These are phyloP conservation scores for Equus przewalskii DNA, from an alignment of 2,113 vertebrate genomes.

Conservation along the genomic window DNA sequence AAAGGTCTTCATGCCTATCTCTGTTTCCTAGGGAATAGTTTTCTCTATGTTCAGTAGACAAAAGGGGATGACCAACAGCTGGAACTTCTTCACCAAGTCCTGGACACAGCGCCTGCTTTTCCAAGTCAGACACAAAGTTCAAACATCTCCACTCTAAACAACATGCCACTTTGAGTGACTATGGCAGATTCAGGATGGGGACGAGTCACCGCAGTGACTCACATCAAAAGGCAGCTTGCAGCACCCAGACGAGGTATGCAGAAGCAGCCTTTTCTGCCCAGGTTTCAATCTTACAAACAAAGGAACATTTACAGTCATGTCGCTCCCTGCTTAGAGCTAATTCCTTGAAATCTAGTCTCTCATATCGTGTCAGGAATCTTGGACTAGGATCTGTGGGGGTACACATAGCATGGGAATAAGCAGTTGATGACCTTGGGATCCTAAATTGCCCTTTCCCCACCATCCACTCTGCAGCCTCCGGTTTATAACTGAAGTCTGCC, in stretches of 20 bases:
- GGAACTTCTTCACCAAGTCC: background rate
- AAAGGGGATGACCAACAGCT: background rate
- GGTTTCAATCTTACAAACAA: background rate
- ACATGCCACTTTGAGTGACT: background rate
- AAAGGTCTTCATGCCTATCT: background rate
- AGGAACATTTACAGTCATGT: background rate
- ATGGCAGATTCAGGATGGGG: background rate
- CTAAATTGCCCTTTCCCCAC: background rate
- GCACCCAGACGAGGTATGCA: background rate
- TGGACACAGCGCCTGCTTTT: background rate
- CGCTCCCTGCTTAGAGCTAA: background rate
- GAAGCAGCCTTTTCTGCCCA: background rate
- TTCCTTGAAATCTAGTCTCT: constrained; percentile 28
- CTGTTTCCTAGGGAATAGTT: background rate
- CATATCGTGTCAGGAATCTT: background rate
- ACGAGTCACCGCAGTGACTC: background rate
- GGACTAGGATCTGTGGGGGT: background rate
- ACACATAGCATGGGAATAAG: background rate
- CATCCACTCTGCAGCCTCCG: background rate
- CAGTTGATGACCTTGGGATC: constrained; percentile 47
- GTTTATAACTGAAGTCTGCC: constrained; percentile 76
- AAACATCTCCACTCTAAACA: background rate
- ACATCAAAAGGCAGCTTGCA: background rate
- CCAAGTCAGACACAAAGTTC: background rate
- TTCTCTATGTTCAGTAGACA: constrained; percentile 18